These are phyloP conservation scores for Asteroscopus sphinx DNA, from an alignment of 2,888 invertebrate species.

Conservation along the genomic window DNA sequence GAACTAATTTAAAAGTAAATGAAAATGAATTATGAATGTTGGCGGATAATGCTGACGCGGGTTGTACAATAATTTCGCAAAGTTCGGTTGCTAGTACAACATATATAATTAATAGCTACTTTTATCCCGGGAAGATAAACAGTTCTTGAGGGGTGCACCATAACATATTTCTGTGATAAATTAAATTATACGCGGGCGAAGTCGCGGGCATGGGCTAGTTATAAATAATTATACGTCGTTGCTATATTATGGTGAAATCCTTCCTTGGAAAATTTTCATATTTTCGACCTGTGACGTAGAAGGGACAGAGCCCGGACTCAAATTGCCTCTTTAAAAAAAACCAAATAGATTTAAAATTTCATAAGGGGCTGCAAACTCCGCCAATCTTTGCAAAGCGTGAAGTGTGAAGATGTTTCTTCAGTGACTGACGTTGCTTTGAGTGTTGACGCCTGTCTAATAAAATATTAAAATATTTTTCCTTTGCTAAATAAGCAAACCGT, in stretches of 20 bases:
- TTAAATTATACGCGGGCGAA: too few relatives aligned
- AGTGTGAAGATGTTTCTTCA: conserved; percentile 25
- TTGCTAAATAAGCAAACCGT: conserved; percentile 1
- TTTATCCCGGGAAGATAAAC: too few relatives aligned
- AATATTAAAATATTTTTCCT: conserved; percentile 1
- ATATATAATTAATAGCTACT: too few relatives aligned
- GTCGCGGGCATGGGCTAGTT: too few relatives aligned
- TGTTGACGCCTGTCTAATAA: conserved; percentile 2
- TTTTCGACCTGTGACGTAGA: conserved; percentile 23
- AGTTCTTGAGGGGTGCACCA: too few relatives aligned
- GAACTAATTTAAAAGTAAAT: too few relatives aligned
- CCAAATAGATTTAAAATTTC: conserved; percentile 5
- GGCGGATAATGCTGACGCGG: too few relatives aligned
- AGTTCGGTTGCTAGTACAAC: too few relatives aligned
- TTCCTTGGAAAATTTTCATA: conserved; percentile 48
- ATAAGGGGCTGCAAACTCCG: conserved; percentile 24
- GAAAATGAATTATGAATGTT: too few relatives aligned
- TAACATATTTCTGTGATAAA: too few relatives aligned
- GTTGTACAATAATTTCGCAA: too few relatives aligned
- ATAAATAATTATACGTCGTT: conserved; percentile 56
- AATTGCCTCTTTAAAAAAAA: conserved; percentile 19
- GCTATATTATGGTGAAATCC: conserved; percentile 53
- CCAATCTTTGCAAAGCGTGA: conserved; percentile 19
- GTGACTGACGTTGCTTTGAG: conserved; percentile 4
- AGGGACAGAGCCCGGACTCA: neutral